Percentiles rank a stretch among this genome's conserved stretches.
phyloP scores from a whole-genome alignment of 64 coral and sea anemone genomes.

The Montipora foliosa region DNA sequence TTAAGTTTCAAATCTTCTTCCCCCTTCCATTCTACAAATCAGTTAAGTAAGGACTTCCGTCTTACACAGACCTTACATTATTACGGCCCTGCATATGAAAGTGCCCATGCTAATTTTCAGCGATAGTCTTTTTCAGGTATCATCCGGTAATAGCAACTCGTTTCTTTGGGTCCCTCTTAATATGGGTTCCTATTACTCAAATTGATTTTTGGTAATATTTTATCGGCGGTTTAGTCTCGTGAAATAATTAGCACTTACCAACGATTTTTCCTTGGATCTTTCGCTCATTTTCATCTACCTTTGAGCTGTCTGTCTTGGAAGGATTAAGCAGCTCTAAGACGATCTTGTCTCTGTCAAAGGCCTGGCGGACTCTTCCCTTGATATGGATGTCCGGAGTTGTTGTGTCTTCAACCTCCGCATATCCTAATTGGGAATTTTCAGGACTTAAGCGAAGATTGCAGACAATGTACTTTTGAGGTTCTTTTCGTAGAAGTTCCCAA shows the following conservation, averaged over 20 bases:
- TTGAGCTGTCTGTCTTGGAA: not conserved
- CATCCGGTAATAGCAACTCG: too few species aligned
- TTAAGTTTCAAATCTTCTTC: too few species aligned
- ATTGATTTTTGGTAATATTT: too few species aligned
- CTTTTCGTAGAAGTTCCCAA: conserved; percentile 11
- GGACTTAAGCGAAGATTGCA: conserved; percentile 73
- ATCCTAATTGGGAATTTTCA: conserved; percentile 30
- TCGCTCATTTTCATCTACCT: not conserved
- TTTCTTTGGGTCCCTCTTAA: too few species aligned
- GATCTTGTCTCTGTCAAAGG: conserved; percentile 82
- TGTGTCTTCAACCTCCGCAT: conserved; percentile 69
- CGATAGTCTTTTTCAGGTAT: too few species aligned
- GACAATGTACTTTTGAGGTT: conserved; percentile 54
- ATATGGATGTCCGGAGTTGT: conserved; percentile 72
- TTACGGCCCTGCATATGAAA: too few species aligned
- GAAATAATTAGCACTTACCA: conserved; percentile 33
- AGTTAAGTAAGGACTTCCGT: too few species aligned
- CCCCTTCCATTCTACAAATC: too few species aligned
- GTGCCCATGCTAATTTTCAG: too few species aligned
- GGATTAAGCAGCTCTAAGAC: conserved; percentile 39
- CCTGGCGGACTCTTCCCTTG: conserved; percentile 64
- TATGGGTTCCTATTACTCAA: too few species aligned
- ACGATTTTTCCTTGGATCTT: conserved; percentile 59
- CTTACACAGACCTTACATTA: too few species aligned
- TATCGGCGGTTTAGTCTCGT: too few species aligned